These are phyloP conservation scores for Sarcophaga variegata DNA, from an alignment of 2,888 invertebrate species.

Conservation along the genomic window DNA sequence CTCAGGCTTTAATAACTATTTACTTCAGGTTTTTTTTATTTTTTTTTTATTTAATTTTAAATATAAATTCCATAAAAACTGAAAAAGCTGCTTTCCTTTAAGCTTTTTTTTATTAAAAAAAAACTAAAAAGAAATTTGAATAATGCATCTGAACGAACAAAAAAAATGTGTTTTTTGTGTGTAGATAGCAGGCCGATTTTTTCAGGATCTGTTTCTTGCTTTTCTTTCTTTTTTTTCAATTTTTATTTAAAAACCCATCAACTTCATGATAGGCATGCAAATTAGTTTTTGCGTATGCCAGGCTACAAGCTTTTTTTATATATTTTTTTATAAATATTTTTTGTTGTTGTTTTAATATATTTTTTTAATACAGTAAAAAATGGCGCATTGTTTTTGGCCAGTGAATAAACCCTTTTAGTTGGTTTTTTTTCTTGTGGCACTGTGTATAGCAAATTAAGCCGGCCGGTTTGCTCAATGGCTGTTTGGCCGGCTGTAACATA, in stretches of 20 bases:
- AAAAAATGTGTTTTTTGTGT: not conserved
- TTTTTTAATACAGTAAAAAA: slow-evolving; percentile 56
- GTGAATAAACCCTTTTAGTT: slow-evolving; percentile 59
- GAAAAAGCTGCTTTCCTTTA: no score
- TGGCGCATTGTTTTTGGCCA: slow-evolving; percentile 64
- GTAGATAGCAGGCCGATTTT: not conserved
- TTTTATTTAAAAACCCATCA: slow-evolving; percentile 60
- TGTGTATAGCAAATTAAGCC: slow-evolving; percentile 58
- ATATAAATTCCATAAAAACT: no score
- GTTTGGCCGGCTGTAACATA: slow-evolving; percentile 67
- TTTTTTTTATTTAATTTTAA: no score
- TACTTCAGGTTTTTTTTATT: no score
- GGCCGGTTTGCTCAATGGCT: slow-evolving; percentile 63
- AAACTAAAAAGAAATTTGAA: not conserved
- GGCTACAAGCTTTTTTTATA: not conserved
- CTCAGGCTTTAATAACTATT: no score
- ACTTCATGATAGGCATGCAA: slow-evolving; percentile 69
- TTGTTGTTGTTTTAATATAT: slow-evolving; percentile 17
- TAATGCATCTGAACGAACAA: not conserved
- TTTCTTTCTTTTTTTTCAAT: not conserved
- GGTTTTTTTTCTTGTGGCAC: not conserved
- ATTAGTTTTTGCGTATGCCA: slow-evolving; percentile 67
- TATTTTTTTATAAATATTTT: slow-evolving; percentile 12
- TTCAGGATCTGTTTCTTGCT: not conserved
- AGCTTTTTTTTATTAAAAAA: no score